These are phyloP conservation scores for Campylorhamphus procurvoides DNA, from an alignment of 2,113 vertebrate species.

Conservation along the genomic window DNA sequence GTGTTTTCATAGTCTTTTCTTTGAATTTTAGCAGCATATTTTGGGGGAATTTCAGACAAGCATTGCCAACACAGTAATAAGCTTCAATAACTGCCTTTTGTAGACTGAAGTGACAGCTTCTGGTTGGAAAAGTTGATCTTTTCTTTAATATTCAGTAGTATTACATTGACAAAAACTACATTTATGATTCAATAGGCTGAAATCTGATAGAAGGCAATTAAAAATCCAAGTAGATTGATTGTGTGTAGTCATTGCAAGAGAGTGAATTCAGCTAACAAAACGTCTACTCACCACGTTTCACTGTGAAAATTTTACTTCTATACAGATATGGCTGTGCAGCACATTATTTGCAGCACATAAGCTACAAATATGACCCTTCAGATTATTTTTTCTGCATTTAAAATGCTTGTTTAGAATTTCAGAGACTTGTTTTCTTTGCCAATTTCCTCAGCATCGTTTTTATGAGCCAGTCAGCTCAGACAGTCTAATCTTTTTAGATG, in stretches of 20 bases:
- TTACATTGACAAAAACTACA: constrained; percentile 13
- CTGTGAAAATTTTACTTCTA: not conserved
- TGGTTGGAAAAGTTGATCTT: not conserved
- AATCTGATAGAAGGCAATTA: constrained; percentile 56
- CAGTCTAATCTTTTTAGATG: constrained; percentile 34
- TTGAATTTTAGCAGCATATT: constrained; percentile 3
- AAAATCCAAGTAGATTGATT: constrained; percentile 18
- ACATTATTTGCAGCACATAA: constrained; percentile 7
- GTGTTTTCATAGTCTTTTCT: not conserved
- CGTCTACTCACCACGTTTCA: not conserved
- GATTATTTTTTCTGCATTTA: constrained; percentile 38
- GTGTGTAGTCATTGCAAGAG: constrained; percentile 3
- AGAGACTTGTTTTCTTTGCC: constrained; percentile 29
- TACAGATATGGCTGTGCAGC: not conserved
- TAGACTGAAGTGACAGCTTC: constrained; percentile 33
- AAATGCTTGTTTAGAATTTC: constrained; percentile 42
- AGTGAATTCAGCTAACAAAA: constrained; percentile 22
- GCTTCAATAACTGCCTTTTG: constrained; percentile 30
- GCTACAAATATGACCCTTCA: constrained; percentile 24
- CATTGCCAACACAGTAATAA: constrained; percentile 18
- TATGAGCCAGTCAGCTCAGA: constrained; percentile 2
- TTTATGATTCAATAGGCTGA: constrained; percentile 28
- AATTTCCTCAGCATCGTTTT: not conserved
- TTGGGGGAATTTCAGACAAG: constrained; percentile 28
- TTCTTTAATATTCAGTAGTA: constrained; percentile 29